phyloP scores from a whole-genome alignment of 2,888 invertebrate species.

The Caenorhabditis virilis region DNA sequence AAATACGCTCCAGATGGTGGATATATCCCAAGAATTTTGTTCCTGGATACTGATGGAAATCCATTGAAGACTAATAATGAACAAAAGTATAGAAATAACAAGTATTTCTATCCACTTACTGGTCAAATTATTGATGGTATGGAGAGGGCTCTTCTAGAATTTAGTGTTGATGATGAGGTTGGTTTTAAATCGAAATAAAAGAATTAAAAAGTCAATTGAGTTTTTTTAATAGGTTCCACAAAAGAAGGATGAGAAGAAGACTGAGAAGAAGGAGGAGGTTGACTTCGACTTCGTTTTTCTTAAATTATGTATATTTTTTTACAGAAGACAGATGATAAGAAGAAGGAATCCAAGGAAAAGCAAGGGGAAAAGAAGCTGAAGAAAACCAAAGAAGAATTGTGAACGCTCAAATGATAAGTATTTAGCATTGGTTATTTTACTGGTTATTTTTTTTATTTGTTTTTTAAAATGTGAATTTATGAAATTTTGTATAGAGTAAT shows the following conservation, averaged over 20 bases:
- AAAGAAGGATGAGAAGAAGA: conserved; percentile 19
- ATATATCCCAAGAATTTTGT: conserved; percentile 71
- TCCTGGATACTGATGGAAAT: conserved; percentile 69
- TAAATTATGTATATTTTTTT: too few species aligned
- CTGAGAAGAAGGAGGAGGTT: conserved; percentile 29
- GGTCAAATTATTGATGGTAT: conserved; percentile 56
- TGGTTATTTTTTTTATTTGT: too few species aligned
- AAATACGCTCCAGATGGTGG: conserved; percentile 71
- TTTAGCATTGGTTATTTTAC: too few species aligned
- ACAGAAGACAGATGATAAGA: too few species aligned
- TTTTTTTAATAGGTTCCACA: background rate
- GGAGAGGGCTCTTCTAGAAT: conserved; percentile 51
- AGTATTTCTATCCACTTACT: conserved; percentile 64
- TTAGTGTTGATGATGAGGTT: conserved; percentile 22
- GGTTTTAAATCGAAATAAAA: conserved; percentile 7
- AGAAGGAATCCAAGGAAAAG: conserved; percentile 28
- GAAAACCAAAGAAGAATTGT: conserved; percentile 15
- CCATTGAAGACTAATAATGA: conserved; percentile 68
- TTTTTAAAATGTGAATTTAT: too few species aligned
- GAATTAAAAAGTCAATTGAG: background rate
- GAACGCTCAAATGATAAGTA: too few species aligned
- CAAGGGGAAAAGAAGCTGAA: conserved; percentile 27
- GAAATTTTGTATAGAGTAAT: too few species aligned
- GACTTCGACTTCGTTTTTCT: too few species aligned
- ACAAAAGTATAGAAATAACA: conserved; percentile 63